phyloP scores from a whole-genome alignment of 2,113 vertebrate genomes.

The Myocastor coypus region DNA sequence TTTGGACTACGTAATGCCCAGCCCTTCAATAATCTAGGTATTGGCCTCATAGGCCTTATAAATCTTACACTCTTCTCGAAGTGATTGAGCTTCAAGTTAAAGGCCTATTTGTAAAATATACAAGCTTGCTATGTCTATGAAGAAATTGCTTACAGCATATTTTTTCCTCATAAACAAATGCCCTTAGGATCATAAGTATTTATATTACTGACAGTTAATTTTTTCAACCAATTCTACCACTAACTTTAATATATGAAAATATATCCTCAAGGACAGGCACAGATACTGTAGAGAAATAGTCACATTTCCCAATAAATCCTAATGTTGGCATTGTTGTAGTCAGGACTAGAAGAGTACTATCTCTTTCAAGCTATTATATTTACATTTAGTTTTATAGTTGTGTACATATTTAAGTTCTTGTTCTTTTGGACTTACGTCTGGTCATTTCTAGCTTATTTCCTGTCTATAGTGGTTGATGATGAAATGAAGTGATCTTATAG shows the following conservation, averaged over 20 bases:
- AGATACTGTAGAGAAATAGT: conserved; percentile 43
- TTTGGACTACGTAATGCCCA: conserved; percentile 56
- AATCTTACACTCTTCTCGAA: conserved; percentile 66
- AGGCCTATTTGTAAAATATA: conserved; percentile 64
- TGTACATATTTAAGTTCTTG: conserved; percentile 46
- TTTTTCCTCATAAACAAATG: conserved; percentile 58
- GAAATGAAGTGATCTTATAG: conserved; percentile 56
- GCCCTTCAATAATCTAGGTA: conserved; percentile 60
- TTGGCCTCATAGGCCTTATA: conserved; percentile 51
- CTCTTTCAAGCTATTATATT: conserved; percentile 63
- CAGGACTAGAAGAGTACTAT: conserved; percentile 42
- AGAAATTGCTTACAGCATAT: conserved; percentile 40
- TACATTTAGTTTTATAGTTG: conserved; percentile 60
- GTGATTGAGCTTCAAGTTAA: conserved; percentile 70
- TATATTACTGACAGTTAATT: conserved; percentile 53
- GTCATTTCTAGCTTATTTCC: conserved; percentile 66
- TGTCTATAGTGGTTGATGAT: conserved; percentile 6
- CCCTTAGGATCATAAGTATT: conserved; percentile 48
- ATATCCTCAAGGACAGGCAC: conserved; percentile 74
- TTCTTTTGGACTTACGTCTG: conserved; percentile 62
- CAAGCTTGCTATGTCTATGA: conserved; percentile 46
- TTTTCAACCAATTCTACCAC: conserved; percentile 49
- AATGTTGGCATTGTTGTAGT: conserved; percentile 23
- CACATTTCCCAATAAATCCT: conserved; percentile 47
- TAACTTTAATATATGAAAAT: conserved; percentile 72